Evolutionary conservation across 2,888 invertebrate genomes (phyloP), one percentile per base, ranked within the genome.

Genomic region (Amaurobius ferox): DNA sequence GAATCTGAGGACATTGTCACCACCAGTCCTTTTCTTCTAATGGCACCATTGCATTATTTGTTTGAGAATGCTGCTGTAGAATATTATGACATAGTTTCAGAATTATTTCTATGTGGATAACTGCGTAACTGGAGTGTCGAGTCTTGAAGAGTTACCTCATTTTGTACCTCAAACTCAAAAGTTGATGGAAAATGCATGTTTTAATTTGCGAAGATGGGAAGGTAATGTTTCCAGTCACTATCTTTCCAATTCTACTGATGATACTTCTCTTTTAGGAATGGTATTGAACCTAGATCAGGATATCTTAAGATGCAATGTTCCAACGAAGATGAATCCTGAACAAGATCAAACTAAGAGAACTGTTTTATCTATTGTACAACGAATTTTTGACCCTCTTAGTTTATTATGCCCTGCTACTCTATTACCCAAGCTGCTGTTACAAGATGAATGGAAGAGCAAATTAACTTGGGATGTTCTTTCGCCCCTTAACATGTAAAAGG

Each of bases 341-440:
- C 6, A 7, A 23, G n/a, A 74, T 40, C 64, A 28, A 11, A 64
- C 44, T 39, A 74, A 74, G 28, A 9, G 64, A n/a, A 6, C 29
- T 40, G 35, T 74, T 74, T 29, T 64, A 28, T 64, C 40, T 11
- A 64, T 16, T 26, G 64, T 74, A 11, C 74, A 74, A 28, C 9
- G n/a, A 11, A 39, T 29, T 66, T 74, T 74, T 29, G 40, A 74
- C 40, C 40, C 44, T 32, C 35, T 40, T 35, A 64, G 74, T 0
- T 39, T 64, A 23, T 64, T 40, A 44, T 6, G 28, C n/a, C 40
- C 29, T 9, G 5, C 66, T 28, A 29, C 66, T 40, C 29, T 62
- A 28, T 9, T 62, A 9, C 62, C 62, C 9, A 62, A 62, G 16
- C 62, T 62, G 1, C 26, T 30, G 13, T 30, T 64, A 26, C 29